Percentiles rank a stretch among this genome's conserved stretches.
Evolutionary conservation across 2,113 vertebrate genomes (phyloP).

Genomic region (Tupaia tana): DNA sequence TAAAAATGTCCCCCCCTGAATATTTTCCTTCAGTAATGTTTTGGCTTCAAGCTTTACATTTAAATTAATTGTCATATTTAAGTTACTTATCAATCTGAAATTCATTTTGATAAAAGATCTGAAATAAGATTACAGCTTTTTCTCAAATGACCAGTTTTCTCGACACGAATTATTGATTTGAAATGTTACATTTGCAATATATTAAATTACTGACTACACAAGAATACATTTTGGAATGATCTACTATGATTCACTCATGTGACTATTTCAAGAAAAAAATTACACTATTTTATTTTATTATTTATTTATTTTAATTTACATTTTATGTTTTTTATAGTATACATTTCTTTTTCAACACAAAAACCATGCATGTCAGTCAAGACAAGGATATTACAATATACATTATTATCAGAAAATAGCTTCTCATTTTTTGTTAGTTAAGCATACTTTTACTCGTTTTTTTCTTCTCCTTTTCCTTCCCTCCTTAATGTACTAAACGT

Average conservation of each 20-base stretch:
- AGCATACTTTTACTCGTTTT: too few species aligned
- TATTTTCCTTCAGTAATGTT: background rate
- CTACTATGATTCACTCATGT: background rate
- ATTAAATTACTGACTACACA: background rate
- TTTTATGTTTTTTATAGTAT: too few species aligned
- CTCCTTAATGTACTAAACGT: too few species aligned
- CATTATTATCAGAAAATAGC: too few species aligned
- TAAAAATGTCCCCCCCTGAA: background rate
- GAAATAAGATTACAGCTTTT: background rate
- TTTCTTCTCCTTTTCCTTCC: too few species aligned
- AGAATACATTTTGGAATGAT: background rate
- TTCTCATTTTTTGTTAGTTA: too few species aligned
- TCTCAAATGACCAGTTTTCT: background rate
- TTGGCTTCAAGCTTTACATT: background rate
- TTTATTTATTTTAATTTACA: too few species aligned
- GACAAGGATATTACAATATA: too few species aligned
- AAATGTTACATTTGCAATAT: background rate
- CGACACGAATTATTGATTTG: background rate
- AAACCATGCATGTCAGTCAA: too few species aligned
- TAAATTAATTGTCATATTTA: constrained; percentile 6
- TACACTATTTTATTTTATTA: background rate
- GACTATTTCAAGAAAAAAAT: background rate
- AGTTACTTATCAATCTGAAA: background rate
- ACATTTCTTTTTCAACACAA: too few species aligned
- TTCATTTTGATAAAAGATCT: background rate